Percentiles rank a stretch among this genome's conserved stretches.
These are phyloP conservation scores for Xestia xanthographa DNA, from an alignment of 2,888 invertebrate species.

Conservation along the genomic window DNA sequence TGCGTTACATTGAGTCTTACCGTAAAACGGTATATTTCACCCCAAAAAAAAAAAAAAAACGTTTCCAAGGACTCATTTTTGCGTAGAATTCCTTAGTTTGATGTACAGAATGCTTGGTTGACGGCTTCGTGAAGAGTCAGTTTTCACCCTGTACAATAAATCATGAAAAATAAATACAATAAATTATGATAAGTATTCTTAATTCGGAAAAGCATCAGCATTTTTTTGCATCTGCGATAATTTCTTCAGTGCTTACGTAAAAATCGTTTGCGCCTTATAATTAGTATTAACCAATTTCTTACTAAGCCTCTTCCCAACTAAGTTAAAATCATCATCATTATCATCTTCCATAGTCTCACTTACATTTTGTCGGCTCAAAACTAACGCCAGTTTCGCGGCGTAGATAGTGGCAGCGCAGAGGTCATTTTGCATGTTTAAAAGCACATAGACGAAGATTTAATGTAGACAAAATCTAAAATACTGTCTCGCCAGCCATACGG, in stretches of 20 bases:
- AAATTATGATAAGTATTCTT: neutral
- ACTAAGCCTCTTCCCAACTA: neutral
- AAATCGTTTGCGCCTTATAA: neutral
- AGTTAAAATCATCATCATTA: neutral
- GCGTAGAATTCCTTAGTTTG: too few relatives aligned
- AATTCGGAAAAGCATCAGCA: neutral
- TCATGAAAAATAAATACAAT: neutral
- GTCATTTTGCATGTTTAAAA: neutral
- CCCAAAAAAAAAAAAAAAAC: too few relatives aligned
- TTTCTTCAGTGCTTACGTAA: neutral
- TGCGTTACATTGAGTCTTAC: too few relatives aligned
- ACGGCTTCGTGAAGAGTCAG: too few relatives aligned
- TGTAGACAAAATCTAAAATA: neutral
- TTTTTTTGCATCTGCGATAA: neutral
- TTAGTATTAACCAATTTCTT: neutral
- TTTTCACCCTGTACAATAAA: too few relatives aligned
- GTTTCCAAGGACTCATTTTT: too few relatives aligned
- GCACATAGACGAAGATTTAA: neutral
- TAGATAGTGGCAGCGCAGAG: neutral
- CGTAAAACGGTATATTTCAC: too few relatives aligned
- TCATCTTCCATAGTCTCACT: neutral
- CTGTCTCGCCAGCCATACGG: neutral
- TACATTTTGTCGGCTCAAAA: neutral
- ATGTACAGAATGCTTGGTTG: too few relatives aligned
- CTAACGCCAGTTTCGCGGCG: too few relatives aligned